Base-by-base conservation (phyloP, 2,113 vertebrate species). In the Aepyceros melampus region DNA sequence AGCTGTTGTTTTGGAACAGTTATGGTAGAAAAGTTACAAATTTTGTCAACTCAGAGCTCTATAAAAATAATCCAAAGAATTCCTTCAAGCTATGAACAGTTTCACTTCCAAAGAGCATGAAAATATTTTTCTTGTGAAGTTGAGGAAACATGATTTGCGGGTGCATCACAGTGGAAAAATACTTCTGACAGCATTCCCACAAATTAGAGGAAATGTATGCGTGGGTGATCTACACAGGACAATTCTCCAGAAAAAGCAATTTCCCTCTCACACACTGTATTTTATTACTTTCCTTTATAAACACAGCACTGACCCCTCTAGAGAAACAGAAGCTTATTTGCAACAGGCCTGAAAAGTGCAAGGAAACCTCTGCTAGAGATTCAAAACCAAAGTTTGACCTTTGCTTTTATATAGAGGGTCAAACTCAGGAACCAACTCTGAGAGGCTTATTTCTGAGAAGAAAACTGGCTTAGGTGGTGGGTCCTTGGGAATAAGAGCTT, bases 241-340 rank as follows among this genome's bases (percentile, higher is more conserved):
- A 96, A 71, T 96, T 98, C 97, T 98, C 98, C 96, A 98, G 97
- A 88, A 98, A 93, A 98, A 96, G 98, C 97, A 95, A 96, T 98
- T 98, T 98, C 96, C 86, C 93, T 98, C 94, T 97, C 97, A 98
- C 96, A 94, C 0, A 62, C 94, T 97, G 83, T 0, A 96, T 98
- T 98, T 98, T 97, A 98, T 98, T 97, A 96, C 97, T 97, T 98
- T 98, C 93, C 97, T 97, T 98, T 96, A 88, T 96, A 98, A 98
- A 97, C 87, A 92, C 91, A 96, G 96, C 91, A 88, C 96, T 97
- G 96, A 91, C 90, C 79, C 98, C 94, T 95, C 93, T 23, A 7
- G 96, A 98, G 98, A 97, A 98, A 94, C 2, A 97, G 84, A 95
- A 98, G 51, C 95, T 96, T 83, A 87, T 98, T 98, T 98, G 97